Evolutionary conservation across 2,888 invertebrate species (phyloP).

Genomic region (Eilema caniola): DNA sequence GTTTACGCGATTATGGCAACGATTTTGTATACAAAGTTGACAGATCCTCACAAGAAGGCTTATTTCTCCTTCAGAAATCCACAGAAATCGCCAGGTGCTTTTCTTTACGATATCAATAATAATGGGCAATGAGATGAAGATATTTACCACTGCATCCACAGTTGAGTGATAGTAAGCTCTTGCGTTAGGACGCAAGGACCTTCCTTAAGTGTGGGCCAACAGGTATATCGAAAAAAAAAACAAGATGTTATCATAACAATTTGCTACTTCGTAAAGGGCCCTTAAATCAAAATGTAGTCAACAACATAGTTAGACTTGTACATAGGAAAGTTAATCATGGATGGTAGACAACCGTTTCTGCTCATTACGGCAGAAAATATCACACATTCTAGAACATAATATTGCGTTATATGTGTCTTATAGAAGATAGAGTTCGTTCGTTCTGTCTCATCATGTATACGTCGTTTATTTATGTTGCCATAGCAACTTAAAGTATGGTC

Average conservation of each 20-base stretch:
- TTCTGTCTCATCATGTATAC: conserved; percentile 39
- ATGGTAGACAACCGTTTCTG: not conserved
- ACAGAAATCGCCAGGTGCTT: not conserved
- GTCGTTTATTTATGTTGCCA: conserved; percentile 34
- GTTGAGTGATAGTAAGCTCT: no score
- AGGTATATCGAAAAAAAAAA: no score
- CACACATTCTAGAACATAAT: conserved; percentile 16
- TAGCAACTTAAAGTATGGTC: conserved; percentile 42
- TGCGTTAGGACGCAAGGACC: not conserved
- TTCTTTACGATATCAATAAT: not conserved
- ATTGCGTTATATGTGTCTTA: conserved; percentile 29
- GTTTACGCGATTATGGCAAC: not conserved
- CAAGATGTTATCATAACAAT: no score
- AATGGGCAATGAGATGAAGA: not conserved
- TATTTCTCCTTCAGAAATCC: no score
- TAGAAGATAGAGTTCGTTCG: conserved; percentile 17
- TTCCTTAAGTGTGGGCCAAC: not conserved
- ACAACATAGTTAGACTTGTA: conserved; percentile 10
- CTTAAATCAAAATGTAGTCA: not conserved
- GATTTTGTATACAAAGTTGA: not conserved
- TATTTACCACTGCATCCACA: no score
- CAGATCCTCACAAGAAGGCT: not conserved
- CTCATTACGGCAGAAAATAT: not conserved
- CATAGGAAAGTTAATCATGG: conserved; percentile 6
- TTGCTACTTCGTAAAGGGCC: not conserved